A percentile compares a stretch with the other conserved stretches of the same genome.
These are phyloP conservation scores for Epizoanthus scotinus DNA, from an alignment of 92 coral and sea anemone genomes.

Conservation along the genomic window DNA sequence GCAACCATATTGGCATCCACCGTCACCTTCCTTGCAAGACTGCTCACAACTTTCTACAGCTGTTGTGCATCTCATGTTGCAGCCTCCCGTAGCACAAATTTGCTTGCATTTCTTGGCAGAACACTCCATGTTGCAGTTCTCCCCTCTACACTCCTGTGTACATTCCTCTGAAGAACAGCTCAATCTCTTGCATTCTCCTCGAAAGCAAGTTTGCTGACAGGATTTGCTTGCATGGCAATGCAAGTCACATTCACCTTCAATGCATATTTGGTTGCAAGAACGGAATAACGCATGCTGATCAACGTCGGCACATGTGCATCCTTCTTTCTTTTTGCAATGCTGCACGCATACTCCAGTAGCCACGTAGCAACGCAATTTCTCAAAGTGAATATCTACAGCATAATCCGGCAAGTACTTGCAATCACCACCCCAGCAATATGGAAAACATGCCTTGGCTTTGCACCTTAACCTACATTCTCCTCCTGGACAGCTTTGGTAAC, in stretches of 20 bases:
- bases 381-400: conserved; percentile 29
- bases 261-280: conserved; percentile 51
- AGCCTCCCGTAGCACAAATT: conserved; percentile 69
- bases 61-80: conserved; percentile 73
- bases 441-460: conserved; percentile 66
- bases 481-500: conserved; percentile 68
- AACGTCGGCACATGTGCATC: conserved; percentile 53
- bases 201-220: conserved; percentile 67
- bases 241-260: conserved; percentile 69
- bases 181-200: conserved; percentile 74
- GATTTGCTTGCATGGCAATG: conserved; percentile 51
- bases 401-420: conserved; percentile 58
- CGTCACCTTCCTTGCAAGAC: conserved; percentile 49
- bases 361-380: conserved; percentile 9
- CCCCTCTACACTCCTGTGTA: conserved; percentile 61
- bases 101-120: conserved; percentile 72
- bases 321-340: conserved; percentile 53
- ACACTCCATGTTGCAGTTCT: conserved; percentile 81
- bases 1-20: conserved; percentile 58
- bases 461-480: conserved; percentile 60
- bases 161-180: conserved; percentile 62
- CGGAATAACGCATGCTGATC: conserved; percentile 42
- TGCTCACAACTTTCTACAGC: conserved; percentile 63
- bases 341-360: conserved; percentile 56
- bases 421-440: conserved; percentile 63